Base-by-base conservation (phyloP, 2,797 vertebrate genomes). In the Rhabdomys pumilio region DNA sequence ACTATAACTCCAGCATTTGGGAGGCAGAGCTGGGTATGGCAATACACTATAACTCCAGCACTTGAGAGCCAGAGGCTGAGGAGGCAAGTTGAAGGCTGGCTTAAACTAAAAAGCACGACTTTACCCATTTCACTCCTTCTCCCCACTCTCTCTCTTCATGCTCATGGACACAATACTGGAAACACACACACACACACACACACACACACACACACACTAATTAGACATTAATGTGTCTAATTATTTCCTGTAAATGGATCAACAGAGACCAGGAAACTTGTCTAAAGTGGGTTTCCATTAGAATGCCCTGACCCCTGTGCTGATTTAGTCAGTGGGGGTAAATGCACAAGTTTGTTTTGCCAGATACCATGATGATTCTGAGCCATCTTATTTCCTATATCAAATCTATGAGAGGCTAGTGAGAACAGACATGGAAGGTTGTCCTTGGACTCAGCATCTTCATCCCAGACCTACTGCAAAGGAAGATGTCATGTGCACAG, bases 371-470 rank as follows among this genome's bases (percentile, higher is more conserved):
- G 5, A 55, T 47, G 72, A 75, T 69, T 85, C 22, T 63, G n/a
- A 41, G 15, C 2, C 8, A 15, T 3, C 1, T 0, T 1, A 20
- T 4, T 72, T 63, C 55, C 53, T 6, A 3, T 9, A 11, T 44
- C 92, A 84, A 65, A 31, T 50, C 44, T 3, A 47, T 61, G 53
- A 55, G 38, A 20, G 13, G 15, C 13, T 29, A 20, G 57, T 14
- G 13, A 85, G 38, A 55, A 4, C 12, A 6, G 22, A 3, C 6
- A 5, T 31, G n/a, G 79, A 14, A 34, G 38, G 17, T 34, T 82
- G 47, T 44, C 26, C n/a, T 13, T 12, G 17, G 3, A 38, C 29
- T 29, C 1, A 0, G 34, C 50, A 4, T 44, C 93, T 55, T 47
- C n/a, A 55, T 65, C 17, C 77, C 53, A 93, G 22, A 77, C 3